Base-by-base conservation (phyloP, 2,797 vertebrate genomes). In the Octomys mimax region DNA sequence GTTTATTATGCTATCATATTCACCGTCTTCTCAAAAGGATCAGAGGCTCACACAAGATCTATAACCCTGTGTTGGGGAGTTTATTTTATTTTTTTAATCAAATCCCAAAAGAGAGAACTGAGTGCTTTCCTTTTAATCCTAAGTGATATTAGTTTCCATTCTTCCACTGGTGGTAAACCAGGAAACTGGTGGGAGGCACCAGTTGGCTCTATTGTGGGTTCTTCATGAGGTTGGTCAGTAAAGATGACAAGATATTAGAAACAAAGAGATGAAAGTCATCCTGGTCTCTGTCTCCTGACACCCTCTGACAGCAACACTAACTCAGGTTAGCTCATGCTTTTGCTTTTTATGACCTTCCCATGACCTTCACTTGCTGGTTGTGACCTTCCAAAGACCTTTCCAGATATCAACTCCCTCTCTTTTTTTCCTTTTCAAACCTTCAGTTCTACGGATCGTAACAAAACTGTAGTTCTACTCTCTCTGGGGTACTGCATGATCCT, bases 351-450 rank as follows among this genome's bases (percentile, higher is more conserved):
- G 42, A 16, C 10, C 0, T 68, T 64, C 33, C 10, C 7, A 33
- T 87, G 42, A 24, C 13, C 0, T 68, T 70, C 26, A 5, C 46
- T 7, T 18, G 36, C 26, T 24, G 9, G 0, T 24, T 42, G 4
- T 83, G 49, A 24, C 13, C 0, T 68, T 70, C 28, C 8, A 8
- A n/a, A 79, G 49, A 24, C 13, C 0, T 68, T 64, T 19, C 6
- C 11, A 28, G 18, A 39, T 62, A 5, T 77, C 94, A 68, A 14
- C 66, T 19, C 21, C 21, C 16, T 59, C 52, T n/a, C 16, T 61
- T 11, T 52, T 10, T 21, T 2, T 36, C 1, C 10, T 4, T 4
- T 14, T n/a, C 14, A 24, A 1, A 1, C 5, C n/a, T 52, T 68
- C 26, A 64, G 2, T 8, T 42, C 33, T 42, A 21, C 18, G 59